A percentile compares a stretch with the other conserved stretches of the same genome.
phyloP scores from a whole-genome alignment of 2,888 invertebrate genomes.

The Dusona sp. region DNA sequence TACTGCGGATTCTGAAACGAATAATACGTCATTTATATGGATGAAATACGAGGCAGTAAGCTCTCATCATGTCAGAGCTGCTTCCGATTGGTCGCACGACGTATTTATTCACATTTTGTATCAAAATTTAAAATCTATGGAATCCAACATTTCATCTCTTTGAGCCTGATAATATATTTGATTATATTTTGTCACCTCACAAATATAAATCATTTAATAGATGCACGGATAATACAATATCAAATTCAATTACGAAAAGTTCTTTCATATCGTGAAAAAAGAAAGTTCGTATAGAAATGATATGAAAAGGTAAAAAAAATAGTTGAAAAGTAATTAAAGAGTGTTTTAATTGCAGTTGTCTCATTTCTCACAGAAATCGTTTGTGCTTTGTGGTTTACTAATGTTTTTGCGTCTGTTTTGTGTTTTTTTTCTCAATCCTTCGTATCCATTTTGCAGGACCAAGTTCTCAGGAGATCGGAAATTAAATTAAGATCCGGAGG shows the following conservation, averaged over 20 bases:
- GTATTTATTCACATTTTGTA: not conserved
- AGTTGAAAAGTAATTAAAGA: not conserved
- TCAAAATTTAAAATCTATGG: not conserved
- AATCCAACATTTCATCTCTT: conserved; percentile 23
- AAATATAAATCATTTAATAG: not conserved
- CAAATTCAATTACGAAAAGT: not conserved
- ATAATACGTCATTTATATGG: conserved; percentile 8
- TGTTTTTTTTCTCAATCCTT: not conserved
- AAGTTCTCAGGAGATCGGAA: conserved; percentile 38
- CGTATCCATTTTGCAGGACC: not conserved
- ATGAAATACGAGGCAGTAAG: conserved; percentile 10
- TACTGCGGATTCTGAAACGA: not conserved
- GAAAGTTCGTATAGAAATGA: not conserved
- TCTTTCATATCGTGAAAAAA: too few relatives aligned
- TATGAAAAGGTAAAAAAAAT: not conserved
- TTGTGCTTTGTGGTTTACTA: not conserved
- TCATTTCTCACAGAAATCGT: not conserved
- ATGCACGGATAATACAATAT: not conserved
- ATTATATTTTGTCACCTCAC: conserved; percentile 8
- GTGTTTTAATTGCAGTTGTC: not conserved
- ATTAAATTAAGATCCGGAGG: conserved; percentile 51
- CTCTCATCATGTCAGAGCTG: conserved; percentile 30
- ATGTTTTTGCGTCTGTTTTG: not conserved
- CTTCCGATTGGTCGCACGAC: conserved; percentile 26
- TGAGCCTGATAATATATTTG: conserved; percentile 3